Evolutionary conservation across 2,888 invertebrate genomes (phyloP).

Genomic region (Sympetrum striolatum): DNA sequence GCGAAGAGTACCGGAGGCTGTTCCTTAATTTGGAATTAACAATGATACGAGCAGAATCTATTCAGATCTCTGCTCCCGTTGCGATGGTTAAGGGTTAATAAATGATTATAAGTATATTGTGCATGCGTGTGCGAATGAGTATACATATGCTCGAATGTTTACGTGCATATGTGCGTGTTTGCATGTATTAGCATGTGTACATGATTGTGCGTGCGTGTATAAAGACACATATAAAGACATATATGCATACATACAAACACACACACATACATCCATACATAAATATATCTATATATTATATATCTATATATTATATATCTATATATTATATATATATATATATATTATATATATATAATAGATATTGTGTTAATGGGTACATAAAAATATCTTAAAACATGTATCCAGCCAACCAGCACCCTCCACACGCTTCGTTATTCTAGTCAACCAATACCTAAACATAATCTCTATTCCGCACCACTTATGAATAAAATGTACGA

Average conservation of each 20-base stretch:
- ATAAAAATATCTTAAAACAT: neutral
- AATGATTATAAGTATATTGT: too few relatives aligned
- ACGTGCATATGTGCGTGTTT: too few relatives aligned
- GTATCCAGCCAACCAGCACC: conserved; percentile 29
- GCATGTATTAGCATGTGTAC: too few relatives aligned
- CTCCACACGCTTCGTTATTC: conserved; percentile 8
- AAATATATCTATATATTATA: too few relatives aligned
- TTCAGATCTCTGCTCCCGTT: neutral
- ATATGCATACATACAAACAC: too few relatives aligned
- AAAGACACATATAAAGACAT: too few relatives aligned
- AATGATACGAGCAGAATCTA: neutral
- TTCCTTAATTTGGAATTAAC: neutral
- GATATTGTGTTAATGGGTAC: too few relatives aligned
- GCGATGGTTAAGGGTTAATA: neutral
- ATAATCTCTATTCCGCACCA: conserved; percentile 33
- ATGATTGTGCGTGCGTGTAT: neutral
- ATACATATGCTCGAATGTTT: too few relatives aligned
- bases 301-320: too few relatives aligned
- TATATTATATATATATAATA: too few relatives aligned
- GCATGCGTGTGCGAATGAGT: neutral
- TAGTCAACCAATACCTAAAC: conserved; percentile 11
- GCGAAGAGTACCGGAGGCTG: neutral
- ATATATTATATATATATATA: too few relatives aligned
- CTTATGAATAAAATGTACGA: conserved; percentile 29
- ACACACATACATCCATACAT: too few relatives aligned